Base-by-base conservation (phyloP, 1,140 invertebrate genomes). In the Bathynomus jamesi region DNA sequence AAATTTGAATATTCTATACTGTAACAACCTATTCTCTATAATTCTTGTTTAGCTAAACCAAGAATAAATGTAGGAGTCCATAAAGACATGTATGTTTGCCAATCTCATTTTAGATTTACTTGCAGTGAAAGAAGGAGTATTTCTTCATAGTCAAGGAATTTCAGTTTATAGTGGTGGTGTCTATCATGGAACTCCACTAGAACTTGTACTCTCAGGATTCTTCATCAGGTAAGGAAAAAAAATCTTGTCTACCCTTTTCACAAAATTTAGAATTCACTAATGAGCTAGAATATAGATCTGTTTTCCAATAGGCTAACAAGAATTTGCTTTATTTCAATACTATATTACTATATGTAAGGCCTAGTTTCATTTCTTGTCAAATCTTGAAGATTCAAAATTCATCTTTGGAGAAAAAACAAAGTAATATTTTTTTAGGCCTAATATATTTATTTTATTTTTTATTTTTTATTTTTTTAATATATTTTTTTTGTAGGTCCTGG, bases 141-240 rank as follows among this genome's bases (percentile, higher is more conserved):
- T 89, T 80, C 83, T 97, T 62, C 86, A 89, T 69, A 87, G 90
- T 69, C 86, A 87, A 79, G 87, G 88, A 29, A 89, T 95, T 63
- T 89, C 94, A 81, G 94, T 95, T 0, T 98, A 98, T 80, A 84
- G 86, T 70, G 94, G 95, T 27, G 95, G 97, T 83, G 85, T 94
- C 32, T 93, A 96, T 73, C 95, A 98, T 82, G 94, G 95, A 83
- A 90, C 90, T 11, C 94, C 94, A 0, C 82, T 96, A 27, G 85
- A 88, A 65, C 82, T 94, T 1, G 78, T 87, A 30, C 79, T 87
- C 69, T 91, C 90, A 78, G 87, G 89, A 72, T 87, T 87, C 78
- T 81, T 95, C 27, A 85, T 92, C 71, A 87, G 89, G 75, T 83
- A 85, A 80, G 81, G n/a, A n/a, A n/a, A n/a, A n/a, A n/a, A n/a